These are phyloP conservation scores for Phyllostomus discolor DNA, from an alignment of 2,113 vertebrate genomes.

Conservation along the genomic window DNA sequence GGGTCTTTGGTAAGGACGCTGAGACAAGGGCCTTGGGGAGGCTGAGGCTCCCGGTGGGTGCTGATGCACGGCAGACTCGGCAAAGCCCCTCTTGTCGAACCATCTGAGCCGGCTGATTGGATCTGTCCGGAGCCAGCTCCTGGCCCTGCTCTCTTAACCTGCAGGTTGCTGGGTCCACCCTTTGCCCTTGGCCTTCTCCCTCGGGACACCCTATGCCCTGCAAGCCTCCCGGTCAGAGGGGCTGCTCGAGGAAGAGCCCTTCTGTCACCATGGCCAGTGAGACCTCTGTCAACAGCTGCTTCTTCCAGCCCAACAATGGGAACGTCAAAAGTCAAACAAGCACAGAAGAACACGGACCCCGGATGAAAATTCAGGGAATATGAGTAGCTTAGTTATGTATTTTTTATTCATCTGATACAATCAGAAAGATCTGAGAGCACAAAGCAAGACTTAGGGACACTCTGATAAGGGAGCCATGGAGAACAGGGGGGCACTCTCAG, in stretches of 20 bases:
- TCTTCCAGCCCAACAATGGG: background rate
- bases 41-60: too few species aligned
- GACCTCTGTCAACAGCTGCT: background rate
- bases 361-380: background rate
- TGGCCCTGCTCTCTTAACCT: background rate
- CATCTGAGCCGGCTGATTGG: background rate
- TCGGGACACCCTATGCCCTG: accelerated
- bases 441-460: background rate
- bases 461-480: background rate
- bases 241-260: background rate
- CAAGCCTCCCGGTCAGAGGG: background rate
- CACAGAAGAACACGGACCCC: background rate
- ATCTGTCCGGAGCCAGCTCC: background rate
- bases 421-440: background rate
- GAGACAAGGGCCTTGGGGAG: background rate
- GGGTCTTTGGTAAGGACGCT: background rate
- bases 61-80: background rate
- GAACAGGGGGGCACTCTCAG: background rate
- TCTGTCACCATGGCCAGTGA: background rate
- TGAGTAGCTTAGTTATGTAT: background rate
- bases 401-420: background rate
- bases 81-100: background rate
- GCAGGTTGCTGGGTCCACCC: background rate
- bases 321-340: background rate
- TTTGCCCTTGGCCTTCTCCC: background rate